Base-by-base conservation (phyloP, 2,888 invertebrate species). In the Spodoptera picta region DNA sequence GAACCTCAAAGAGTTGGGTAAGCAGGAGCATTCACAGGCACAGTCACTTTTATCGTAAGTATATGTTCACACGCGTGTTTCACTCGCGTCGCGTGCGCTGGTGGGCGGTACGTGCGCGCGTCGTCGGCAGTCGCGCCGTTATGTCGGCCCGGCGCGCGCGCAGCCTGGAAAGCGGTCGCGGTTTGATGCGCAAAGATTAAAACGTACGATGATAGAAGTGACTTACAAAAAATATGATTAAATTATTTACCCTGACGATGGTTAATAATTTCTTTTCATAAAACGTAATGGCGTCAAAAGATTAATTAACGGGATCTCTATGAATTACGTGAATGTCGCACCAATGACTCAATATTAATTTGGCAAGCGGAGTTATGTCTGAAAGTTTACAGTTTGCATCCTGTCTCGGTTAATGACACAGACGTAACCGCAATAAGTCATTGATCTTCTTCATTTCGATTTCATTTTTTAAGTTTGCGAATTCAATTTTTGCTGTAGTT, bases 101-200 rank as follows among this genome's bases (percentile, higher is more conserved):
- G 55, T 51, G 57, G 60, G 53, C 43, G 23, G 45, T 23, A 62
- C 66, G 73, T 65, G 76, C 80, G 77, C 79, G 75, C 91, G 86
- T 88, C 80, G 66, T 80, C 81, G 86, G 80, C 52, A 73, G 73
- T 86, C 86, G 87, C 82, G 83, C 92, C 93, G 92, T 92, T 92
- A 92, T 92, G 92, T 83, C 89, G 89, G 83, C 80, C 84, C 74
- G 58, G 80, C 79, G 80, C 79, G 66, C 65, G 73, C 66, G 60
- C 84, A 80, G 74, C 80, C 83, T 86, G 84, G 90, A 91, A 89
- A 91, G 90, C 91, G 84, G 86, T 75, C 84, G 84, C 83, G 80
- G 81, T 81, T 80, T 80, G 69, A 65, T 69, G 69, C 77, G 65
- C 87, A 90, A 81, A 91, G 86, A 86, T 60, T 83, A 81, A 69